Evolutionary conservation across 2,797 vertebrate species (phyloP), one percentile per base, ranked within the genome.

Genomic region (Urosaurus nigricauda): DNA sequence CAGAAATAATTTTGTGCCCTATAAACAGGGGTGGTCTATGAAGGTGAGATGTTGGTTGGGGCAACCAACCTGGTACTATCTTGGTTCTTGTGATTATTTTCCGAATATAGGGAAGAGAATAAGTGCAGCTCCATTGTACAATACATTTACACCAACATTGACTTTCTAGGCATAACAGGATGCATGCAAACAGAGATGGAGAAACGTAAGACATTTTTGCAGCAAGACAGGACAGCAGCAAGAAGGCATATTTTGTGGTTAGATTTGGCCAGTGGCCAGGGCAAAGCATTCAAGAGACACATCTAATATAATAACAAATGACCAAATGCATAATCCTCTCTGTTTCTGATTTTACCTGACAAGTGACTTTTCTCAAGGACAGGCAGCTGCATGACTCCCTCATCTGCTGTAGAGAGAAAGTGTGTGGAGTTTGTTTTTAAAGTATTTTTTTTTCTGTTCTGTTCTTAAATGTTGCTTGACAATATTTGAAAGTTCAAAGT

Each of bases 351-450:
- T 88, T 95, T 96, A 95, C 94, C 92, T 95, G 95, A 80, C 0
- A 90, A 37, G 43, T 82, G 43, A 75, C 83, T 93, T 79, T 94
- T 93, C 90, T 95, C 94, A 89, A 91, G 92, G 73, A 90, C 83
- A 86, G 92, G 94, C 83, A 95, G 91, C 84, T 88, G 89, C 92
- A 92, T 90, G 85, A 88, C 77, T 92, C 90, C 94, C 93, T 96
- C 91, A 78, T 88, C 89, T 86, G 89, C 96, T 95, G 91, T 94
- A 92, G 92, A 82, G 84, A 94, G 94, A 95, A 93, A 91, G 79
- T 1, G 37, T 2, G 63, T 1, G 37, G 65, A 84, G 43, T 81
- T 87, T 90, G 93, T 79, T 65, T 91, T 89, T 93, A 88, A 88
- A 85, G 86, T 0, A 0, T 11, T 2, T 40, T 37, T 87, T 89